phyloP scores from a whole-genome alignment of 1,140 invertebrate species.

The Antheraea pernyi region DNA sequence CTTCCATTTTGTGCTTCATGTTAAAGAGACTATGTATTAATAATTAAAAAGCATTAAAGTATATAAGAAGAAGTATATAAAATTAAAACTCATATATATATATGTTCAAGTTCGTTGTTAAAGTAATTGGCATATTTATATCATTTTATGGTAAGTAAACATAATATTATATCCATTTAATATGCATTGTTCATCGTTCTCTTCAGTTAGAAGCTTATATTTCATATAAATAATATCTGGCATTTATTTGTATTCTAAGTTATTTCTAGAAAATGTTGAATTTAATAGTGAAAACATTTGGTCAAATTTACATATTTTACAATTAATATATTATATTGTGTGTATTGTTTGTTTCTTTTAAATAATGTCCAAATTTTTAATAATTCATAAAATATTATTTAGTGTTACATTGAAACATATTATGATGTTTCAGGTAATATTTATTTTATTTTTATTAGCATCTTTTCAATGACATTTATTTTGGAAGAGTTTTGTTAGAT shows the following conservation, averaged over 20 bases:
- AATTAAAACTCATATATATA: no score
- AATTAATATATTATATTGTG: constrained; percentile 37
- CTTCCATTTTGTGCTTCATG: no score
- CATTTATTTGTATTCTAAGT: not conserved
- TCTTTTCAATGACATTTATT: constrained; percentile 69
- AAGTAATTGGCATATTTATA: no score
- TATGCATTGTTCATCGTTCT: not conserved
- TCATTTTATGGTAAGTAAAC: not conserved
- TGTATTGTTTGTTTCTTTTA: constrained; percentile 51
- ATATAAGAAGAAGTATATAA: no score
- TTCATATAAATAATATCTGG: not conserved
- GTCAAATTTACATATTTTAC: constrained; percentile 33
- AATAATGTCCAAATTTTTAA: constrained; percentile 50
- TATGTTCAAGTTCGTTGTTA: no score
- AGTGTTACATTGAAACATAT: constrained; percentile 70
- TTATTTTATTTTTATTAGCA: constrained; percentile 55
- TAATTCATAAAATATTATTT: constrained; percentile 60
- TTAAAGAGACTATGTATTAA: no score
- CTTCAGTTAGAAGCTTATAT: not conserved
- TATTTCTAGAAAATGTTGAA: constrained; percentile 6
- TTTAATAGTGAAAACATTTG: not conserved
- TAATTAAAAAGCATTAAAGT: no score
- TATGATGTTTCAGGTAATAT: constrained; percentile 55
- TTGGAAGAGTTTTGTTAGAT: constrained; percentile 70
- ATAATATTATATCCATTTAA: not conserved